Evolutionary conservation across 2,888 invertebrate species (phyloP).

Genomic region (Keiferia lycopersicella): DNA sequence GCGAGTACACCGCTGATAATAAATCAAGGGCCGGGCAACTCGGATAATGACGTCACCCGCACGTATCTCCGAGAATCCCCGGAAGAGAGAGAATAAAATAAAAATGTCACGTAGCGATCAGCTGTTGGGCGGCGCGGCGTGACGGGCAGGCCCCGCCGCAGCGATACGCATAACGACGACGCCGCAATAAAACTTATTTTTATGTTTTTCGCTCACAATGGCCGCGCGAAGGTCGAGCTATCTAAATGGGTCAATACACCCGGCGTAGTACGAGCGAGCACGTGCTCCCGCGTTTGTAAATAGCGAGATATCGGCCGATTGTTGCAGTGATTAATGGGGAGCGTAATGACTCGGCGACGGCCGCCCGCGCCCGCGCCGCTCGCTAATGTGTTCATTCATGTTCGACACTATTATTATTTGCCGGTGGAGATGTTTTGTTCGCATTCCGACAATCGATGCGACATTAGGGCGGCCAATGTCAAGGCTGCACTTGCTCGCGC

Average conservation of each 20-base stretch:
- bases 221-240: constrained; percentile 82
- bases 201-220: constrained; percentile 82
- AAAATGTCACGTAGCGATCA: constrained; percentile 82
- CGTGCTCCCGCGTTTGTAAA: constrained; percentile 81
- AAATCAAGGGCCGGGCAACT: constrained; percentile 68
- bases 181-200: constrained; percentile 82
- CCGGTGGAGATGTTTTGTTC: constrained; percentile 72
- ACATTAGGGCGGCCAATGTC: constrained; percentile 78
- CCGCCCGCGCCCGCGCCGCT: constrained; percentile 56
- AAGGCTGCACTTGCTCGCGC: constrained; percentile 64
- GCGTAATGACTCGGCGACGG: constrained; percentile 75
- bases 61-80: constrained; percentile 80
- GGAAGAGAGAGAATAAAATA: constrained; percentile 80
- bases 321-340: constrained; percentile 81
- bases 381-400: constrained; percentile 78
- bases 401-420: constrained; percentile 74
- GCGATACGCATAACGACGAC: constrained; percentile 78
- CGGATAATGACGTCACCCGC: constrained; percentile 78
- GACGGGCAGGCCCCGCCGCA: constrained; percentile 62
- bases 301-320: constrained; percentile 82
- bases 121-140: constrained; percentile 74
- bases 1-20: constrained; percentile 61
- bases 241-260: constrained; percentile 82
- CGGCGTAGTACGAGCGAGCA: constrained; percentile 79
- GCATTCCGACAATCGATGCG: constrained; percentile 70